A percentile compares a stretch with the other conserved stretches of the same genome.
phyloP scores from a whole-genome alignment of 2,797 vertebrate species.

The Manis pentadactyla region DNA sequence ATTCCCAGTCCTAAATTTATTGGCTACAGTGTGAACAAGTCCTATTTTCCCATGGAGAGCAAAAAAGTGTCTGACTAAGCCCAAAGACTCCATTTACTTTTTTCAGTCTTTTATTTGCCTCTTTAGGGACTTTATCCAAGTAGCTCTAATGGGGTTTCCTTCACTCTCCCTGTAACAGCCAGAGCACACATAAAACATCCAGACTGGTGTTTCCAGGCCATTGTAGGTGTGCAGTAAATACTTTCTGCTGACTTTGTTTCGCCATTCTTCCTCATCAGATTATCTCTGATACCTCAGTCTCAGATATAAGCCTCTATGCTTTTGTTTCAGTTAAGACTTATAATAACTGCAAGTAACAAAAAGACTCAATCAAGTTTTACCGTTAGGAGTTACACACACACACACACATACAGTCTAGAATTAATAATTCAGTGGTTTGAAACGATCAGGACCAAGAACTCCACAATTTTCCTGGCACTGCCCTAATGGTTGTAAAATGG shows the following conservation, averaged over 20 bases:
- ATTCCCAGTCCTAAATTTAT: constrained; percentile 17
- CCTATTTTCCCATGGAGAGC: background rate
- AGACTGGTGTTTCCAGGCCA: background rate
- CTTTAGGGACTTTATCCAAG: background rate
- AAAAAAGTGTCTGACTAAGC: background rate
- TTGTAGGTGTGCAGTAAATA: background rate
- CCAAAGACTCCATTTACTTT: background rate
- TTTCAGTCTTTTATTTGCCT: background rate
- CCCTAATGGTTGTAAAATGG: background rate
- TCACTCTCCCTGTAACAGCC: background rate
- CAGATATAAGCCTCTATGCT: background rate
- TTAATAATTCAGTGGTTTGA: background rate
- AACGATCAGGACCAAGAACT: background rate
- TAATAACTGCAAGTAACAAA: background rate
- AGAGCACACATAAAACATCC: background rate
- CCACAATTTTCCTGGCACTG: background rate
- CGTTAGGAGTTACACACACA: background rate
- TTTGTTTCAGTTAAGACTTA: background rate
- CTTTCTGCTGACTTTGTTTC: background rate
- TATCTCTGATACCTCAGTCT: background rate
- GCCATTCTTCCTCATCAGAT: background rate
- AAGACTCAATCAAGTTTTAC: background rate
- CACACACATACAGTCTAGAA: background rate
- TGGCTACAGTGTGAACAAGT: background rate
- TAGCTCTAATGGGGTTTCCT: background rate